These are phyloP conservation scores for Ailurus styani DNA, from an alignment of 2,113 vertebrate species.

Conservation along the genomic window DNA sequence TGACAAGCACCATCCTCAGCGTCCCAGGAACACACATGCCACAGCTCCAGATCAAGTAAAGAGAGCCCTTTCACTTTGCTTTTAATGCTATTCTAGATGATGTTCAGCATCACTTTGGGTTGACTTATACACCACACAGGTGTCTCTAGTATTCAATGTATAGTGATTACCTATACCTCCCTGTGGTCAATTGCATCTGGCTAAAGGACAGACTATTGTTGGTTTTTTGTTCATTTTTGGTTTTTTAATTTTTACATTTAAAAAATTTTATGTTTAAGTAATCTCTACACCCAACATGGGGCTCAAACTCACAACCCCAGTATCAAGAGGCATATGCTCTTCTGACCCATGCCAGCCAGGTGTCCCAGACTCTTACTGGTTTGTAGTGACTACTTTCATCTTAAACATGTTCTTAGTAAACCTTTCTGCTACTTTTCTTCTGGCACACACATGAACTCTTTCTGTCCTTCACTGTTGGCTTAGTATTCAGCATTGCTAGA, in stretches of 20 bases:
- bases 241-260: background rate
- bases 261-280: background rate
- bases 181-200: background rate
- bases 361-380: background rate
- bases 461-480: background rate
- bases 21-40: background rate
- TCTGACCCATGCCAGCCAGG: background rate
- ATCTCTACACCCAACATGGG: background rate
- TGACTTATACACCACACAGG: background rate
- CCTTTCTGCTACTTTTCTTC: background rate
- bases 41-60: background rate
- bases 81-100: background rate
- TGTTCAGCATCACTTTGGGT: background rate
- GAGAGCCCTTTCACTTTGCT: background rate
- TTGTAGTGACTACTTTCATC: background rate
- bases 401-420: background rate
- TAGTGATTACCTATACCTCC: background rate
- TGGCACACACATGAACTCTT: background rate
- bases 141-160: background rate
- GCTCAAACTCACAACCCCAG: background rate
- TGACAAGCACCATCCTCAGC: background rate
- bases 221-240: background rate
- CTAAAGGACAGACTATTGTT: background rate
- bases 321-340: background rate
- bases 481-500: background rate